phyloP scores from a whole-genome alignment of 1,140 invertebrate species.

The Chlorops oryzae region DNA sequence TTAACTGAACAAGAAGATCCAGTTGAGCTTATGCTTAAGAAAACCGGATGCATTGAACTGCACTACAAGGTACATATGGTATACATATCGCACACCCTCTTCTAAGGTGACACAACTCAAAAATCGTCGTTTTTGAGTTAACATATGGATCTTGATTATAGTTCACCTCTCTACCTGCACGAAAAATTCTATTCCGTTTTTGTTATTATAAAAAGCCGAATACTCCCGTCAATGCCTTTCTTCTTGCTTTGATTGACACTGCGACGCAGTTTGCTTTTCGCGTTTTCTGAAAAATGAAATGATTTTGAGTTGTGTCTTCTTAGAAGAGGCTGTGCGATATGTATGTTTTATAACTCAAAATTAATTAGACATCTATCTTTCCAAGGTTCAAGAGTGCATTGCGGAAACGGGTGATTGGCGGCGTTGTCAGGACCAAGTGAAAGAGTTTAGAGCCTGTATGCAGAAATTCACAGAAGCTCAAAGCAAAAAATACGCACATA shows the following conservation, averaged over 20 bases:
- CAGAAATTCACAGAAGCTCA: slow-evolving; percentile 51
- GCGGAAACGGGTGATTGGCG: slow-evolving; percentile 83
- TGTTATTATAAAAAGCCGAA: no score
- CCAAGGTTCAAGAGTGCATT: slow-evolving; percentile 83
- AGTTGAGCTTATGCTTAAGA: slow-evolving; percentile 75
- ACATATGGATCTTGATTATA: no score
- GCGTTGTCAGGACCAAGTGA: slow-evolving; percentile 75
- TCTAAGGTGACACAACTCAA: no score
- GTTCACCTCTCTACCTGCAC: no score
- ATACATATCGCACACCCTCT: slow-evolving; percentile 17
- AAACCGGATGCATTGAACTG: slow-evolving; percentile 78
- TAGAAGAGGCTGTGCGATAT: no score
- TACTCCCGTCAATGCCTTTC: no score
- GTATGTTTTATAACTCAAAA: background rate
- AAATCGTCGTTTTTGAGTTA: no score
- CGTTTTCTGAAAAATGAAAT: no score
- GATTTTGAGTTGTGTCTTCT: no score
- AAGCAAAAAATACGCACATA: slow-evolving; percentile 37
- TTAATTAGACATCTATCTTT: slow-evolving; percentile 3
- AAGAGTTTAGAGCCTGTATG: slow-evolving; percentile 75
- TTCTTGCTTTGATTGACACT: no score
- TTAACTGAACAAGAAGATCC: slow-evolving; percentile 59
- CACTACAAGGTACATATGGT: slow-evolving; percentile 85
- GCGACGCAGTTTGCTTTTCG: no score
- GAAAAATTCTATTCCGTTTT: no score